Percentiles rank a stretch among this genome's conserved stretches.
Evolutionary conservation across 1,140 invertebrate genomes (phyloP).

Genomic region (Panagrolaimus sp.): DNA sequence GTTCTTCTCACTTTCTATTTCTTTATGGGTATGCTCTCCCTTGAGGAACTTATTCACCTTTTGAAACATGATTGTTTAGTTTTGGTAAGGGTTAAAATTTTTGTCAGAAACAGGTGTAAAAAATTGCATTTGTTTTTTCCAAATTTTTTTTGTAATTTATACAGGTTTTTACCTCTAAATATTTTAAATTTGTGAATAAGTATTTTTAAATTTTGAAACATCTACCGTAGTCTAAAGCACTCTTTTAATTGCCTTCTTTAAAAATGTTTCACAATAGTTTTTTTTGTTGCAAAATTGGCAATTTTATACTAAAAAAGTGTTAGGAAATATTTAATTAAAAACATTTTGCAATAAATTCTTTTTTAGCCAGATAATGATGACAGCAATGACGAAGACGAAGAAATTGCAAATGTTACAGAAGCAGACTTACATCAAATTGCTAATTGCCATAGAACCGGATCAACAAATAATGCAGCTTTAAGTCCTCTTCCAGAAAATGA

Average conservation of each 20-base stretch:
- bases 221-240: background rate
- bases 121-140: background rate
- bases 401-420: slow-evolving; percentile 19
- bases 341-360: background rate
- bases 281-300: background rate
- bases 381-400: slow-evolving; percentile 36
- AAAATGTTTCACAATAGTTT: background rate
- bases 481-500: slow-evolving; percentile 30
- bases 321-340: slow-evolving; percentile 21
- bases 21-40: background rate
- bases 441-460: slow-evolving; percentile 16
- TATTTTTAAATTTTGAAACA: background rate
- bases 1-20: background rate
- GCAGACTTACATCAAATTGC: slow-evolving; percentile 21
- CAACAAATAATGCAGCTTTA: slow-evolving; percentile 14
- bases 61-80: slow-evolving; percentile 16
- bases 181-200: background rate
- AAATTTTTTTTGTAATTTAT: background rate
- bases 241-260: background rate
- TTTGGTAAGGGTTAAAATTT: background rate
- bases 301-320: background rate
- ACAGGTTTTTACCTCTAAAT: background rate
- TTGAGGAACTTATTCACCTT: slow-evolving; percentile 1
- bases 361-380: slow-evolving; percentile 22
- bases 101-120: background rate